A percentile compares a stretch with the other conserved stretches of the same genome.
Conservation (phyloP, 1,140 invertebrate species). For the Magallana ariakensis region DNA sequence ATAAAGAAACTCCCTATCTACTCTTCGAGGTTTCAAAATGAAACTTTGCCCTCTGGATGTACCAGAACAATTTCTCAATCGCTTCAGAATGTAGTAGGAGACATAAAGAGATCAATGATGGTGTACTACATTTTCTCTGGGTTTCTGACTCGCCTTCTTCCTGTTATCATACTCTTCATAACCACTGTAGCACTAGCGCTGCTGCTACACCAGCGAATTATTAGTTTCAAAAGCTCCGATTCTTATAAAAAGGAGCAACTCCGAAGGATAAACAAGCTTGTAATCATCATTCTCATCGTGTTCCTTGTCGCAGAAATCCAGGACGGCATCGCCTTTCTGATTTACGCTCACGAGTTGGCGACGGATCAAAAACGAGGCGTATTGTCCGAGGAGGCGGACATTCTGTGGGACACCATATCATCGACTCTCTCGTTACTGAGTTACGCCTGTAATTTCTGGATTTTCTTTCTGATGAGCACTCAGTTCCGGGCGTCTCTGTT, state of each 20-base stretch:
- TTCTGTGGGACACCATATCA: constrained; percentile 51
- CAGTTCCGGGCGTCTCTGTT: constrained; percentile 47
- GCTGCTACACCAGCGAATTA: background rate
- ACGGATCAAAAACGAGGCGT: constrained; percentile 29
- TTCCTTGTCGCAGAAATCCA: constrained; percentile 55
- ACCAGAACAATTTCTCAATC: background rate
- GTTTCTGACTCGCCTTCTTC: constrained; percentile 42
- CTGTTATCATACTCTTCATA: constrained; percentile 41
- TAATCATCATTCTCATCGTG: constrained; percentile 45
- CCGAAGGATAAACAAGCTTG: constrained; percentile 41
- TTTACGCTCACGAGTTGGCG: constrained; percentile 51
- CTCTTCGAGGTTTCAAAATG: background rate
- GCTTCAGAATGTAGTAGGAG: background rate
- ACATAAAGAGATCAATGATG: constrained; percentile 40
- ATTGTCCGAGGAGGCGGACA: constrained; percentile 47
- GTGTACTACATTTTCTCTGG: constrained; percentile 43
- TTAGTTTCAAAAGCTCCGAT: constrained; percentile 23
- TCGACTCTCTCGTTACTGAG: constrained; percentile 34
- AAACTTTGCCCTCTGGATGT: constrained; percentile 34
- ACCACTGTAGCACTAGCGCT: constrained; percentile 46
- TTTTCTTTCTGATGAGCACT: constrained; percentile 55
- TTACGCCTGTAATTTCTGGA: constrained; percentile 57
- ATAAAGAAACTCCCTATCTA: constrained; percentile 15
- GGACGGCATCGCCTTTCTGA: constrained; percentile 52
- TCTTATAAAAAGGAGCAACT: constrained; percentile 38